These are phyloP conservation scores for Ochotona princeps DNA, from an alignment of 2,113 vertebrate genomes.

Conservation along the genomic window DNA sequence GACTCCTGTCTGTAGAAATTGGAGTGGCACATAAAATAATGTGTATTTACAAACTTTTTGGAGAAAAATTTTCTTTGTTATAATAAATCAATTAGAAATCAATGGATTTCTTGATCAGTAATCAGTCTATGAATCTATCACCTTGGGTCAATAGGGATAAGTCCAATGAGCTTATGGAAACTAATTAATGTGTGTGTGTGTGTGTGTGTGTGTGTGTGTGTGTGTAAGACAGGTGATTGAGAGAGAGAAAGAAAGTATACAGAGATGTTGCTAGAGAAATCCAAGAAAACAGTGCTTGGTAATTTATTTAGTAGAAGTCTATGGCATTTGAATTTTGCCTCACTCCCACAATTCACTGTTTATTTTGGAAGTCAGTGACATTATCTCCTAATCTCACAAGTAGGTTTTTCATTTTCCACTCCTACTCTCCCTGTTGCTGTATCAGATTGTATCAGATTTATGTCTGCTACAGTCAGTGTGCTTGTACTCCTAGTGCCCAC, in stretches of 20 bases:
- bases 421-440: neutral
- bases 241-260: neutral
- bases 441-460: neutral
- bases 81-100: neutral
- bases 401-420: neutral
- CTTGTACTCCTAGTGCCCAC: neutral
- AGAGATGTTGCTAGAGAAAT: neutral
- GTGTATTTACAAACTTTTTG: too few relatives aligned
- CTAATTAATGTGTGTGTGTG: neutral
- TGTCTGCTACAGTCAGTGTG: neutral
- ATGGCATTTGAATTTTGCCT: slow-evolving; percentile 9
- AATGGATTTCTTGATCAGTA: neutral
- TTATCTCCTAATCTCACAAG: neutral
- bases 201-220: neutral
- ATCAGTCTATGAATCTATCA: neutral
- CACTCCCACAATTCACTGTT: neutral
- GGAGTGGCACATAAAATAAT: neutral
- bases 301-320: neutral
- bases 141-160: neutral
- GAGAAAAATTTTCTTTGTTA: neutral
- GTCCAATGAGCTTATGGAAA: neutral
- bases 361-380: neutral
- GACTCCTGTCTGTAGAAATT: neutral
- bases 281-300: neutral
- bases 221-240: neutral